Base-by-base conservation (phyloP, 1,140 invertebrate genomes). In the Heliconius melpomene region DNA sequence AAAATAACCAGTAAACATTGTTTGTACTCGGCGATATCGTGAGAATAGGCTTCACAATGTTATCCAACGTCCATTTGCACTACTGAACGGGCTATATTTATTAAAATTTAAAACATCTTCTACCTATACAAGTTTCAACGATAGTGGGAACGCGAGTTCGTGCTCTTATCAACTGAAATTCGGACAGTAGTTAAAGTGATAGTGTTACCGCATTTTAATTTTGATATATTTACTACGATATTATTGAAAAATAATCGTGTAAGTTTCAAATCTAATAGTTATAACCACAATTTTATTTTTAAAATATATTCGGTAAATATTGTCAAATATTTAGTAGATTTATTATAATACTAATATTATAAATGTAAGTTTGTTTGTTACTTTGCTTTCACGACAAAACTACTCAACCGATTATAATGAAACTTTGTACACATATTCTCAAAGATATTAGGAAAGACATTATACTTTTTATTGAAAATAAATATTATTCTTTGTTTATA, bases 1-100 rank as follows among this genome's bases (percentile, higher is more conserved):
- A 66, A 66, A 66, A 66, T 66, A 66, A 66, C 23, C 23, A 26
- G 26, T 66, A 66, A 66, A 66, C 60, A 66, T 66, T 66, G 60
- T 66, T 66, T 66, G 26, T 23, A 16, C 26, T 66, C 60, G 60
- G 60, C 60, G 60, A 66, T 66, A 66, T 66, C 60, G 60, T 66
- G 60, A 66, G 60, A 26, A 66, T 16, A 66, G 26, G 60, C 60
- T 66, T 66, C 60, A 66, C 60, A 66, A 66, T 18, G 60, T 66
- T 66, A 29, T 66, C 29, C 60, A 66, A 29, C 60, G 60, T 16
- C 26, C 60, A 66, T 66, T 66, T 66, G 60, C 60, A 66, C 60
- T 66, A 26, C 23, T 66, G 26, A 29, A 29, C 26, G 60, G 26
- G 23, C 11, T 66, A 26, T 29, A 66, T 66, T 66, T 29, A 66